These are phyloP conservation scores for Rhopalosiphum maidis DNA, from an alignment of 1,140 invertebrate species.

Conservation along the genomic window DNA sequence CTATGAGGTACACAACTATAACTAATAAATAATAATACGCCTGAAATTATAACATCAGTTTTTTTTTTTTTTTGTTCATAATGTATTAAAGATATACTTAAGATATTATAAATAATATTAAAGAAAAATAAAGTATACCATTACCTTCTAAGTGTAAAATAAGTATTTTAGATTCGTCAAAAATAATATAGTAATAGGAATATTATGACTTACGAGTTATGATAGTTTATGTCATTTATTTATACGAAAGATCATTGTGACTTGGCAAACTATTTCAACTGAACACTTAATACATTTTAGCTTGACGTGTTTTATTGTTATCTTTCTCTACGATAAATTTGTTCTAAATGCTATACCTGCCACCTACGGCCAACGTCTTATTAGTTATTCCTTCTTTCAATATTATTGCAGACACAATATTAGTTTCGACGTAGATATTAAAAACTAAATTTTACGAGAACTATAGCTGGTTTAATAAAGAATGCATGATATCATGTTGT, in stretches of 20 bases:
- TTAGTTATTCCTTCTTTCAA: background rate
- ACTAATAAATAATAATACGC: background rate
- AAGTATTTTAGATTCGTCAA: background rate
- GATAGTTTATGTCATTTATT: background rate
- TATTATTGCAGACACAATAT: background rate
- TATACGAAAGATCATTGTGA: background rate
- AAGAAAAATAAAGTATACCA: background rate
- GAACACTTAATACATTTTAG: background rate
- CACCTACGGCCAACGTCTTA: background rate
- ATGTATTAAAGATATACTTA: background rate
- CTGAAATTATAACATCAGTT: too few relatives aligned
- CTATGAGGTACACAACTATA: background rate
- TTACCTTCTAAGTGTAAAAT: background rate
- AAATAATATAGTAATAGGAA: background rate
- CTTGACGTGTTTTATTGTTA: background rate
- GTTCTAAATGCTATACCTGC: background rate
- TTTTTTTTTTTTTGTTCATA: background rate
- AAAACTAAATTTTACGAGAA: background rate
- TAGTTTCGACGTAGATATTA: background rate
- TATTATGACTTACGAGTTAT: background rate
- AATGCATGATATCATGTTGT: background rate
- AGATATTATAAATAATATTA: background rate
- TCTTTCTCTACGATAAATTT: background rate
- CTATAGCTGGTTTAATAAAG: background rate
- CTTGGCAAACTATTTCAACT: background rate